Evolutionary conservation across 2,113 vertebrate species (phyloP), one percentile per base, ranked within the genome.

Genomic region (Neotragus pygmaeus): DNA sequence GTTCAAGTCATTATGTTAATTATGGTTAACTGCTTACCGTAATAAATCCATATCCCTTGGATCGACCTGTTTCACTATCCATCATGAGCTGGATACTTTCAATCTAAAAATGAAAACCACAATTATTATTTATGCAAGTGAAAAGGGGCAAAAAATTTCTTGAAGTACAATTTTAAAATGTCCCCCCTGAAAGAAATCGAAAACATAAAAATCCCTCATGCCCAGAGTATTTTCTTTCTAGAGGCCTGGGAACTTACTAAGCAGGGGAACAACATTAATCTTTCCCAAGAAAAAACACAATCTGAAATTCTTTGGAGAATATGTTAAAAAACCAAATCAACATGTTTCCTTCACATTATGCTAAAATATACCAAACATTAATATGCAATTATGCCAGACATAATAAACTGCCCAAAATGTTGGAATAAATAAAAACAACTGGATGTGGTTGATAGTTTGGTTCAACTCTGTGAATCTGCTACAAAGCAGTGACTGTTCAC

Each of bases 41-140:
- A 98, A 99, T 99, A 97, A 99, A 99, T 97, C 99, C 99, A 36
- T 99, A 99, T 97, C 99, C 99, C 98, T 99, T 99, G 8, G 99
- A 99, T 57, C 99, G 99, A 21, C 99, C 99, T 0, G 99, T 99
- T 98, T 99, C 99, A 97, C 99, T 99, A 97, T 99, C 99, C 99
- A 99, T 99, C 99, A 99, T 99, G 93, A 99, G 99, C 91, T 99
- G 99, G 97, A 99, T 99, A 97, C 99, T 99, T 98, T 99, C 99
- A 96, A 99, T 99, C 99, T 99, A 92, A 90, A 98, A 97, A 91
- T 53, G 60, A 95, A 89, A 84, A 82, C 15, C 25, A 80, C 15
- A 47, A 86, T 84, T 80, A 84, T n/a, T 30, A 57, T 36, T 2
- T 77, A 82, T 8, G 12, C 33, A n/a, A 93, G 2, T 57, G 5